These are phyloP conservation scores for Sus cebifrons DNA, from an alignment of 2,797 vertebrate genomes.

Conservation along the genomic window DNA sequence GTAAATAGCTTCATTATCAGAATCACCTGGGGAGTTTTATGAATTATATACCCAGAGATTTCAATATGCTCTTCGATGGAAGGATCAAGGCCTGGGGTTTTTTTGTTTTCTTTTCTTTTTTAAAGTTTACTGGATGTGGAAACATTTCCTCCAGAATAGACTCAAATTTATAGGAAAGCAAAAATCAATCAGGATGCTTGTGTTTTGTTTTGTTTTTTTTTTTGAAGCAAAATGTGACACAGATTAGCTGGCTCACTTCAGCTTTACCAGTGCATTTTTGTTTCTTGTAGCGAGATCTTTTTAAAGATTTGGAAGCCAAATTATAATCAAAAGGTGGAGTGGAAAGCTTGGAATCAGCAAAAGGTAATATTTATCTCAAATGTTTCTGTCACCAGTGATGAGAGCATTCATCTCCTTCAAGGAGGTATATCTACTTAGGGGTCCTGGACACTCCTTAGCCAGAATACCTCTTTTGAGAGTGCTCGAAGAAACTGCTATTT, in stretches of 20 bases:
- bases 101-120: not conserved
- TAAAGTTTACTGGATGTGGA: constrained; percentile 37
- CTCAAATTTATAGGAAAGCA: not conserved
- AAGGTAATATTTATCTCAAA: constrained; percentile 36
- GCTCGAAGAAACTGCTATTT: constrained; percentile 14
- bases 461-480: not conserved
- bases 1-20: not conserved
- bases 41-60: not conserved
- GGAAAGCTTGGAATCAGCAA: constrained; percentile 43
- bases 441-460: not conserved
- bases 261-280: not conserved
- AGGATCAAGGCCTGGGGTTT: not conserved
- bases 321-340: constrained; percentile 12
- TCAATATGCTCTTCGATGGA: not conserved
- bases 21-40: not conserved
- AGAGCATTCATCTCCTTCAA: not conserved
- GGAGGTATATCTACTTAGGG: not conserved
- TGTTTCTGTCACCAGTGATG: constrained; percentile 8
- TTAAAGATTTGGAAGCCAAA: constrained; percentile 52
- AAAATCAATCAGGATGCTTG: not conserved
- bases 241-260: constrained; percentile 19
- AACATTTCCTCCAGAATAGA: constrained; percentile 28
- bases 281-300: not conserved
- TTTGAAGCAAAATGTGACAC: constrained; percentile 22
- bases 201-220: not conserved